Evolutionary conservation across 2,797 vertebrate species (phyloP).

Genomic region (Psittacula derbiana): DNA sequence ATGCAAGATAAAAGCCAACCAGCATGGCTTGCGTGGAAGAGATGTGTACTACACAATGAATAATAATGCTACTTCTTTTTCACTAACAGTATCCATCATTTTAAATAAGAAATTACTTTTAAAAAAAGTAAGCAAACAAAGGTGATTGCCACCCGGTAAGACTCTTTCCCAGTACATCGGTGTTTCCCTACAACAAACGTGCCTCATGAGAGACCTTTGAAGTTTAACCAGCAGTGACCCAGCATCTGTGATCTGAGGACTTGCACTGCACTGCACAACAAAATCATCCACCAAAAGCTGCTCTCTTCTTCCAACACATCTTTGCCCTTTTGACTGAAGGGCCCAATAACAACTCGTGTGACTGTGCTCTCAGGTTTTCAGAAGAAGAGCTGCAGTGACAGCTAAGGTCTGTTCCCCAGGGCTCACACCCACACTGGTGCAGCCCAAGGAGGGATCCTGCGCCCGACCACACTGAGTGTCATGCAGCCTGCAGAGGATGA

Average conservation of each 20-base stretch:
- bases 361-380: neutral
- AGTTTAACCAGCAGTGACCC: neutral
- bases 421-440: neutral
- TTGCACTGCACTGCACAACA: neutral
- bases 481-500: neutral
- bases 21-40: neutral
- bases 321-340: constrained; percentile 25
- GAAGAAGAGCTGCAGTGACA: neutral
- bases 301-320: constrained; percentile 11
- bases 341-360: neutral
- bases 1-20: constrained; percentile 44
- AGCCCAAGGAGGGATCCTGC: neutral
- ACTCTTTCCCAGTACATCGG: neutral
- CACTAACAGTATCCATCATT: neutral
- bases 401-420: neutral
- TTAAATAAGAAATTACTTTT: constrained; percentile 41
- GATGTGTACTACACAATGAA: neutral
- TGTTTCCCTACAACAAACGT: neutral
- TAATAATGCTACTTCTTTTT: neutral
- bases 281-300: neutral
- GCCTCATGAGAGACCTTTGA: neutral
- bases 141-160: neutral
- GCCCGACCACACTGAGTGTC: fast-evolving
- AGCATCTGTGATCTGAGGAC: neutral
- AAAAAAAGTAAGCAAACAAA: constrained; percentile 7